These are phyloP conservation scores for Eupithecia subumbrata DNA, from an alignment of 2,888 invertebrate genomes.

Conservation along the genomic window DNA sequence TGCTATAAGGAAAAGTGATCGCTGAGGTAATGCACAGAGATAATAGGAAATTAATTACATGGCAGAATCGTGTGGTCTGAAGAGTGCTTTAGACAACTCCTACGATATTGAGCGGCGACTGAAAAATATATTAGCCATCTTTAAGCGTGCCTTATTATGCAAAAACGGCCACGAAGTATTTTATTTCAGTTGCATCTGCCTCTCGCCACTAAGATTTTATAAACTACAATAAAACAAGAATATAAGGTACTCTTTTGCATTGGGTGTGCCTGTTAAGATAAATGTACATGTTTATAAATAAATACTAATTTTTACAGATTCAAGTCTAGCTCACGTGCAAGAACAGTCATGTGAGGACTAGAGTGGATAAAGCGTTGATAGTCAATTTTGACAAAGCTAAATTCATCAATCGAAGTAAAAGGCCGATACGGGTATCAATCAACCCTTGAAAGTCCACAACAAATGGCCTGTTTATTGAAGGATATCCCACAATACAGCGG, in stretches of 20 bases:
- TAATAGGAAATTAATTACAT: neutral
- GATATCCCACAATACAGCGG: constrained; percentile 34
- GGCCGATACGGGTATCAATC: constrained; percentile 32
- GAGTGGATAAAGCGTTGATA: neutral
- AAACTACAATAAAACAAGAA: too few relatives aligned
- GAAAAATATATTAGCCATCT: neutral
- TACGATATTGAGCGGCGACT: too few relatives aligned
- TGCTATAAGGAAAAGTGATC: neutral
- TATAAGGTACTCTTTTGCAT: too few relatives aligned
- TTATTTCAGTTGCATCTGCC: neutral
- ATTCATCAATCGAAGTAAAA: constrained; percentile 10
- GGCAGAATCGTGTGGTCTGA: neutral
- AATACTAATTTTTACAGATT: neutral
- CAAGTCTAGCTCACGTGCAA: neutral
- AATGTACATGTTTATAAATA: too few relatives aligned
- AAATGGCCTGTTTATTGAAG: constrained; percentile 38
- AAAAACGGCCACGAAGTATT: neutral
- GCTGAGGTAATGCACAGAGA: neutral
- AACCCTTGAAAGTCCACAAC: constrained; percentile 34
- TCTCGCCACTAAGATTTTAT: too few relatives aligned
- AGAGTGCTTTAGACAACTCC: too few relatives aligned
- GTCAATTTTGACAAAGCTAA: neutral
- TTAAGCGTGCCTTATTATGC: neutral
- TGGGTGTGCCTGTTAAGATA: too few relatives aligned
- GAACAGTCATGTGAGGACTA: neutral